Evolutionary conservation across 2,113 vertebrate genomes (phyloP), one percentile per base, ranked within the genome.

Genomic region (Grantiella picta): DNA sequence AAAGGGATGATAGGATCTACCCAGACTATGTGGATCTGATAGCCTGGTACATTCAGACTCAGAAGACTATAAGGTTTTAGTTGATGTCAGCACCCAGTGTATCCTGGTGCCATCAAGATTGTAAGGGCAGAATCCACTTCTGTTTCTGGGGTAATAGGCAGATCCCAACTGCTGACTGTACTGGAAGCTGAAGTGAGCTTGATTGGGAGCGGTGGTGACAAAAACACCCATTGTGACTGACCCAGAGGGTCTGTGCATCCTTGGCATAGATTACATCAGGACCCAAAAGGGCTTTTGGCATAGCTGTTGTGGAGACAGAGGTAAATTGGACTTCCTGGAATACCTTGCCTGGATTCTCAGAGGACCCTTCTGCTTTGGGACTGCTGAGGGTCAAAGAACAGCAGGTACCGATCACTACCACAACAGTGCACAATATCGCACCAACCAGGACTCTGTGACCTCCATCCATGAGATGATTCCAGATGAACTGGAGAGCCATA

Each of bases 361-460:
- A 60, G 28, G 27, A 70, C 24, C 11, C 24, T 70, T 70, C 15
- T 78, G 47, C 63, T 45, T 52, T 86, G 83, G 18, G 15, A 45
- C 38, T 69, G 54, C 23, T 61, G 19, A 24, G 23, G 10, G 15
- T 61, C 28, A 45, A 45, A 61, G 38, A 53, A 24, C 31, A 31
- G 3, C 36, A 68, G 33, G 15, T 60, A 52, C 12, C 8, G 4
- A 11, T 53, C 12, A 4, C 27, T 63, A 45, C 18, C 38, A 61
- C n/a, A 68, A 10, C 28, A 36, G 33, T 53, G 27, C 33, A 61
- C 12, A 53, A 13, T 53, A 20, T 22, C 0, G 2, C 25, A 12
- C 27, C 2, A 1, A 14, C 13, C 0, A 1, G 27, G 17, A 33
- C 7, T 53, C 17, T 9, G 4, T 27, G 17, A 40, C 47, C 28